Evolutionary conservation across 2,113 vertebrate genomes (phyloP), one percentile per base, ranked within the genome.

Genomic region (Chaenocephalus aceratus): DNA sequence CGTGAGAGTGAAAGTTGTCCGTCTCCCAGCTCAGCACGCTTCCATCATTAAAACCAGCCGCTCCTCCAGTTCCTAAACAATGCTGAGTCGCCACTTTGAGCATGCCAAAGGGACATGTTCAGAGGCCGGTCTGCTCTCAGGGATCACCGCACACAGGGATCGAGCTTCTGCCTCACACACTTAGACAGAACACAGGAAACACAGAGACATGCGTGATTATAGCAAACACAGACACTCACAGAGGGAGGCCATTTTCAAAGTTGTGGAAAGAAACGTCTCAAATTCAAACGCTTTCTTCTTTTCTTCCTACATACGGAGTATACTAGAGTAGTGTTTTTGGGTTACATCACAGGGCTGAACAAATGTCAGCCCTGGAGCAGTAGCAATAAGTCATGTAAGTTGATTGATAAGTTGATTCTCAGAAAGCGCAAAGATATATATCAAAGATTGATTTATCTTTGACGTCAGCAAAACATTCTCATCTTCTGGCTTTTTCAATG

Each of bases 1-100:
- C 21, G 68, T 51, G 64, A 70, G 64, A 80, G 77, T 73, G 67
- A 85, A 75, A 79, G 84, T 73, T 77, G 82, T 64, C 75, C 6
- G 13, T 63, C 34, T 48, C 52, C 80, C 75, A 81, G 77, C 76
- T 61, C 83, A 73, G 76, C 89, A 90, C 69, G 72, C 76, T 84
- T 80, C 83, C 72, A 79, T 88, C 79, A 91, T 89, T 88, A 87
- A 88, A 87, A 80, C 62, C 89, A 85, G 86, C 26, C 54, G 18
- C 72, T 58, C 69, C 71, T 61, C 61, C 56, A 16, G 1, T n/a
- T 62, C 77, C 64, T 18, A 70, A 76, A 82, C 84, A 77, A 68
- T 60, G 90, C 88, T 89, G 88, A 89, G 74, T 88, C 59, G 63
- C 63, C 60, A 21, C 72, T 82, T 85, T 88, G 26, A 65, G 75